These are phyloP conservation scores for Halichoeres trimaculatus DNA, from an alignment of 2,113 vertebrate genomes.

Conservation along the genomic window DNA sequence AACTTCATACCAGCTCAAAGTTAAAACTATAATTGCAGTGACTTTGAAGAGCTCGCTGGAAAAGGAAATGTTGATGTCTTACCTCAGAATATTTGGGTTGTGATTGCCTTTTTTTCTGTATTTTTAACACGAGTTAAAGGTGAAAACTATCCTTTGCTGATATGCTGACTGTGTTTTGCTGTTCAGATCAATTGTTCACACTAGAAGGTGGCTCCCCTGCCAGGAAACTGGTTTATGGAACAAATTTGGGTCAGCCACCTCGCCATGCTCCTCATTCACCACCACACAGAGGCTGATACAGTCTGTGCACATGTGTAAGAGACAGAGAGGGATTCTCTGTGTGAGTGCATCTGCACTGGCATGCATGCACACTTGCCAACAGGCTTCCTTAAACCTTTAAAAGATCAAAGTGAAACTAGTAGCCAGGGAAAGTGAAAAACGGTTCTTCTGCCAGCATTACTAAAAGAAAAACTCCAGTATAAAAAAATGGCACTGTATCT, in stretches of 20 bases:
- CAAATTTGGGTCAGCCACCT: conserved; percentile 73
- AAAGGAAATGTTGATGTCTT: too few relatives aligned
- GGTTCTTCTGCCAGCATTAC: conserved; percentile 33
- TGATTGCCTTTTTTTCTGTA: too few relatives aligned
- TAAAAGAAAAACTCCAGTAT: conserved; percentile 18
- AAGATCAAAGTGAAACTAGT: conserved; percentile 69
- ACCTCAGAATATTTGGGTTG: too few relatives aligned
- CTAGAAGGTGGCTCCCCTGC: conserved; percentile 30
- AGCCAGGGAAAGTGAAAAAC: conserved; percentile 46
- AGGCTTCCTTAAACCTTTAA: conserved; percentile 52
- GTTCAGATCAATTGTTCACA: conserved; percentile 62
- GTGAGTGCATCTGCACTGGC: conserved; percentile 49
- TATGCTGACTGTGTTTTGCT: conserved; percentile 22
- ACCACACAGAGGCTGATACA: conserved; percentile 38
- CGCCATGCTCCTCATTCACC: conserved; percentile 44
- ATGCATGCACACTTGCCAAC: conserved; percentile 21
- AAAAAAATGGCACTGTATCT: conserved; percentile 24
- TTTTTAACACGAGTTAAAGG: too few relatives aligned
- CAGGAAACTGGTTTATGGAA: conserved; percentile 48
- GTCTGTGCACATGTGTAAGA: conserved; percentile 42
- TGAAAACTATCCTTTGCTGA: background rate
- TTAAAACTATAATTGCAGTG: too few relatives aligned
- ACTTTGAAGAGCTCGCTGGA: too few relatives aligned
- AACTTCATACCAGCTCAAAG: too few relatives aligned
- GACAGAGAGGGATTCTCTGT: conserved; percentile 32